Conservation (phyloP, 2,888 invertebrate species). For the Leptura quadrifasciata region DNA sequence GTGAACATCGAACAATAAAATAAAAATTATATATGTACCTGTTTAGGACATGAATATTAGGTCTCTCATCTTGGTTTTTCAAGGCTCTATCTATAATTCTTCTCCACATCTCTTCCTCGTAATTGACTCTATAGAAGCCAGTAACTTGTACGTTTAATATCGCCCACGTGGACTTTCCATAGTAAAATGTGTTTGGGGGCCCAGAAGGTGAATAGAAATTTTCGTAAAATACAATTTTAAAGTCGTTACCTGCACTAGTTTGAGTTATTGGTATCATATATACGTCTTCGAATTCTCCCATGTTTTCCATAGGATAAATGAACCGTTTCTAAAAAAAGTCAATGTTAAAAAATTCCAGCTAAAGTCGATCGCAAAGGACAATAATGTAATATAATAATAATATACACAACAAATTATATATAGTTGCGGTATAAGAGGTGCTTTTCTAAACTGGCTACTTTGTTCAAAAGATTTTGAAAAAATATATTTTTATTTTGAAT, state of each 20-base stretch:
- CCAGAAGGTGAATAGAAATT: too few relatives aligned
- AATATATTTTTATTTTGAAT: too few relatives aligned
- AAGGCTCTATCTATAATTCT: constrained; percentile 73
- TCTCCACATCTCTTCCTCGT: constrained; percentile 78
- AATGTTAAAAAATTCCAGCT: too few relatives aligned
- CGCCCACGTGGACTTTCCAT: not conserved
- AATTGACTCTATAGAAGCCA: constrained; percentile 79
- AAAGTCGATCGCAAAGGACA: too few relatives aligned
- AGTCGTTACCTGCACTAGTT: not conserved
- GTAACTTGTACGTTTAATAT: constrained; percentile 13
- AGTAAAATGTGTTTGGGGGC: not conserved
- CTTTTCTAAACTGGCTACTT: too few relatives aligned
- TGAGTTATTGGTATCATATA: constrained; percentile 5
- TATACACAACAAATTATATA: too few relatives aligned
- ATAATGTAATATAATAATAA: too few relatives aligned
- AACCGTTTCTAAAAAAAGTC: constrained; percentile 27
- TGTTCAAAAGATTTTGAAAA: too few relatives aligned
- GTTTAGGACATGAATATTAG: constrained; percentile 79
- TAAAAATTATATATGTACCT: too few relatives aligned
- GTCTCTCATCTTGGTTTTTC: constrained; percentile 69
- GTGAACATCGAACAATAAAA: too few relatives aligned
- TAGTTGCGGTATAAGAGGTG: too few relatives aligned
- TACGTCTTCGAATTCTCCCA: not conserved
- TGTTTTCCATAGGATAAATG: constrained; percentile 11
- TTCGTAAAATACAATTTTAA: not conserved